These are phyloP conservation scores for Chamaea fasciata DNA, from an alignment of 2,113 vertebrate genomes.

Conservation along the genomic window DNA sequence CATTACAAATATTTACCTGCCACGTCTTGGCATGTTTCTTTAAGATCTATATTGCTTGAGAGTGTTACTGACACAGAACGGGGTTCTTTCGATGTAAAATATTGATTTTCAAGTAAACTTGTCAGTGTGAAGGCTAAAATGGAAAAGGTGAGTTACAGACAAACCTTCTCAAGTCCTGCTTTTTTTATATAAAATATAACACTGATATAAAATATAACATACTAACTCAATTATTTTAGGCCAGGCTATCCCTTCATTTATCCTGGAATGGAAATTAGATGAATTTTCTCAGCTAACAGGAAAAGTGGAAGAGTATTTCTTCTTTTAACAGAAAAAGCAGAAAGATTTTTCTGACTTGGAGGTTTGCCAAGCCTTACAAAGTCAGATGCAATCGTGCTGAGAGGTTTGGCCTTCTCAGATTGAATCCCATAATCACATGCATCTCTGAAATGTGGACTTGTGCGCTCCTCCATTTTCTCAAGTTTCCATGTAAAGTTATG, in stretches of 20 bases:
- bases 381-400: not conserved
- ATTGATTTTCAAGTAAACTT: conserved; percentile 34
- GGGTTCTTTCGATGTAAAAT: conserved; percentile 5
- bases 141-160: not conserved
- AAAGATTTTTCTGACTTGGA: not conserved
- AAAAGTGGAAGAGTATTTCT: not conserved
- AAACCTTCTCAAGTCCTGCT: not conserved
- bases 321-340: not conserved
- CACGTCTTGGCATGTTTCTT: conserved; percentile 11
- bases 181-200: not conserved
- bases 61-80: not conserved
- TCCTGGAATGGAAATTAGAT: not conserved
- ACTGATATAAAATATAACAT: not conserved
- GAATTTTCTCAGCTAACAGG: not conserved
- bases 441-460: not conserved
- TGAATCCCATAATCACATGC: not conserved
- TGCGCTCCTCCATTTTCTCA: not conserved
- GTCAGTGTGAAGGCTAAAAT: not conserved
- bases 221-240: not conserved
- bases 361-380: not conserved
- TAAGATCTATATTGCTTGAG: conserved; percentile 3
- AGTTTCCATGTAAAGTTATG: not conserved
- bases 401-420: not conserved
- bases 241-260: not conserved
- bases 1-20: conserved; percentile 30